Percentiles rank a stretch among this genome's conserved stretches.
Evolutionary conservation across 1,140 invertebrate genomes (phyloP).

Genomic region (Drosophila kikkawai): DNA sequence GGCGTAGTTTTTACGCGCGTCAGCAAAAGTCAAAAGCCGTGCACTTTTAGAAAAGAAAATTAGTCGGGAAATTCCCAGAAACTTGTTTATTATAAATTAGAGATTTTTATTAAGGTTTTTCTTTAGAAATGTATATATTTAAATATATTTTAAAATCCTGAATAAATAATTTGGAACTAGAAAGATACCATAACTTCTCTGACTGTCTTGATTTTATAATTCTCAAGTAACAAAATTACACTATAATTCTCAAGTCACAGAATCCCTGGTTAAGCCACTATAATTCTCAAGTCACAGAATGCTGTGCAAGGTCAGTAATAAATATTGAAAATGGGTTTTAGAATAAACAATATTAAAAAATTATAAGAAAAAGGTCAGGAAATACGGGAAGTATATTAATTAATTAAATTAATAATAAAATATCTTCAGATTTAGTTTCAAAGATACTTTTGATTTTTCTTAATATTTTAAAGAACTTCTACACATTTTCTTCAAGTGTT

Average conservation of each 20-base stretch:
- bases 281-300: not conserved
- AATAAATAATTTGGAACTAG: too few species aligned
- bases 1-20: slow-evolving; percentile 76
- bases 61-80: not conserved
- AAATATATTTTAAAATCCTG: not conserved
- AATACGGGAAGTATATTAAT: too few species aligned
- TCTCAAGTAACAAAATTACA: not conserved
- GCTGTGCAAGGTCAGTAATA: not conserved
- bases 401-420: too few species aligned
- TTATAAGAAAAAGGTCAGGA: too few species aligned
- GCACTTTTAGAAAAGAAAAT: slow-evolving; percentile 3
- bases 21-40: slow-evolving; percentile 58
- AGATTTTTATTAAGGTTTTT: not conserved
- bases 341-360: not conserved
- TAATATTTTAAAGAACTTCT: too few species aligned
- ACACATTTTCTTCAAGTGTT: not conserved
- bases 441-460: too few species aligned
- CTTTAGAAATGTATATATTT: not conserved
- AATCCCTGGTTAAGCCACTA: not conserved
- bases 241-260: too few species aligned
- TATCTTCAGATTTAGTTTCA: too few species aligned
- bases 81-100: not conserved
- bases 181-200: too few species aligned
- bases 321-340: not conserved
- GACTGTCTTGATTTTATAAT: not conserved